A percentile compares a stretch with the other conserved stretches of the same genome.
These are phyloP conservation scores for Galemys pyrenaicus DNA, from an alignment of 2,113 vertebrate species.

Conservation along the genomic window DNA sequence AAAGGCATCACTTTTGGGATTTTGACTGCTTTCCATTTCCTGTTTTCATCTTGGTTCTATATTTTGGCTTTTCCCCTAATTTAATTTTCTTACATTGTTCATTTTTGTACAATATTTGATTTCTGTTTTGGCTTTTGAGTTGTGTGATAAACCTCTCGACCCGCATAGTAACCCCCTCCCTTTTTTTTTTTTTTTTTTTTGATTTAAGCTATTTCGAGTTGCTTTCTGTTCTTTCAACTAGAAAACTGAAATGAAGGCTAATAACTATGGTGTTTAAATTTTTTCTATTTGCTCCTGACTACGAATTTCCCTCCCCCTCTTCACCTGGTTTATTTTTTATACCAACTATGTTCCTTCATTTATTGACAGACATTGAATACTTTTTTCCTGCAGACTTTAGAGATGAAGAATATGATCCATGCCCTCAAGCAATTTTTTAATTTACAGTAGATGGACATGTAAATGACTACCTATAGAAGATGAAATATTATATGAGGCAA, in stretches of 20 bases:
- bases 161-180: neutral
- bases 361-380: constrained; percentile 7
- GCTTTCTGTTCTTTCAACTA: constrained; percentile 49
- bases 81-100: too few relatives aligned
- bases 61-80: too few relatives aligned
- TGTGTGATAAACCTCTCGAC: neutral
- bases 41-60: neutral
- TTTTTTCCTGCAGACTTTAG: neutral
- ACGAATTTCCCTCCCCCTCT: neutral
- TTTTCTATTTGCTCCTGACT: neutral
- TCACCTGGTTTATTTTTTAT: constrained; percentile 29
- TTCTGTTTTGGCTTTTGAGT: neutral
- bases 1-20: neutral
- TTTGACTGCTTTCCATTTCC: neutral
- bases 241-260: neutral
- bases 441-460: neutral
- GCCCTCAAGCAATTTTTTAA: neutral
- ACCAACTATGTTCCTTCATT: constrained; percentile 37
- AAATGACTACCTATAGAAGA: neutral
- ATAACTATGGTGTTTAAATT: neutral
- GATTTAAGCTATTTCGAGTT: constrained; percentile 48
- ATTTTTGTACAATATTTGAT: neutral
- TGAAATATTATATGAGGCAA: neutral
- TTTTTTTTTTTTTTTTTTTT: too few relatives aligned
- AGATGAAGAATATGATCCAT: constrained; percentile 23